Evolutionary conservation across 2,888 invertebrate genomes (phyloP).

Genomic region (Phytoseiulus persimilis): DNA sequence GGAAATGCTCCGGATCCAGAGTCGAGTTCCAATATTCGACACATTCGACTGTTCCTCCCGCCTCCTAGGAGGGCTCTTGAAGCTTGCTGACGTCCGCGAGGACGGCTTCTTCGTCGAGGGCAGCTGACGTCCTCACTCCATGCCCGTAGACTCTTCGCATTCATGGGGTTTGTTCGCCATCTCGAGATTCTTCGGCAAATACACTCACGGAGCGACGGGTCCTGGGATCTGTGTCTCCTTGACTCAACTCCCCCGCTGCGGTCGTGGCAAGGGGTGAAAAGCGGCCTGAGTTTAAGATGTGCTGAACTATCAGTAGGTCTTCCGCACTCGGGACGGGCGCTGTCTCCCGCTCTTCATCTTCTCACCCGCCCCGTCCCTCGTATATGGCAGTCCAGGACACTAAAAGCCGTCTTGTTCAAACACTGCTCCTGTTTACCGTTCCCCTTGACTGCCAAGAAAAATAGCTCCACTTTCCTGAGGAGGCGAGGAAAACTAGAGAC

Average conservation of each 20-base stretch:
- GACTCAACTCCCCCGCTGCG: background rate
- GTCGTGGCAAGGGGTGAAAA: background rate
- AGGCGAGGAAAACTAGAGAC: background rate
- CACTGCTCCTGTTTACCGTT: background rate
- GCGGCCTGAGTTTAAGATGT: background rate
- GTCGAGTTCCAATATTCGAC: too few species aligned
- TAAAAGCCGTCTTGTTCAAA: conserved; percentile 17
- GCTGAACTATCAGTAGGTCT: background rate
- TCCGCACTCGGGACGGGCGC: background rate
- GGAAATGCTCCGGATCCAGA: too few species aligned
- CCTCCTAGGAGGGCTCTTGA: too few species aligned
- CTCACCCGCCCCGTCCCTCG: background rate
- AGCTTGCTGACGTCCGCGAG: background rate
- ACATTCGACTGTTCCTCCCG: too few species aligned
- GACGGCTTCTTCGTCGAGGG: background rate
- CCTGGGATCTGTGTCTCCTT: background rate
- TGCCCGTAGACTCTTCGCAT: background rate
- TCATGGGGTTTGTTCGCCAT: background rate
- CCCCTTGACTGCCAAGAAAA: background rate
- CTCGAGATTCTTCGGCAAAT: background rate
- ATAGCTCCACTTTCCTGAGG: background rate
- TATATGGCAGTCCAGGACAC: background rate
- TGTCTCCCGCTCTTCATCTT: background rate
- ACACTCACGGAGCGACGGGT: background rate
- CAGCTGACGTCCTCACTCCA: background rate